These are phyloP conservation scores for Anguilla marmorata DNA, from an alignment of 2,797 vertebrate genomes.

Conservation along the genomic window DNA sequence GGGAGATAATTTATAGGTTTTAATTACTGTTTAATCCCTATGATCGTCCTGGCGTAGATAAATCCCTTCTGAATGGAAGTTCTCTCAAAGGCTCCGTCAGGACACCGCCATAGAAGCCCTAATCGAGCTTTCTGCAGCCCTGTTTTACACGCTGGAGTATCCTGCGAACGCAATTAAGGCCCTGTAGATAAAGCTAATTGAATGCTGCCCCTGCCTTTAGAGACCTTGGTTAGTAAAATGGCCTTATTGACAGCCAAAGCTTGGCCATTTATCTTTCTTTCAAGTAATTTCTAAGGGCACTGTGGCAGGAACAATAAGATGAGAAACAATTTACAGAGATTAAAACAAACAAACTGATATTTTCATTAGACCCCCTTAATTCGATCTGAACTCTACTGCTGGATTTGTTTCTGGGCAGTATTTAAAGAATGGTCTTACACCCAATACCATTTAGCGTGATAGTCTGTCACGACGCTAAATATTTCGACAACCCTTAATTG, in stretches of 20 bases:
- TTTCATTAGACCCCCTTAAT: slow-evolving; percentile 33
- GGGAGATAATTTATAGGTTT: slow-evolving; percentile 80
- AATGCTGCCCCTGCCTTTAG: slow-evolving; percentile 58
- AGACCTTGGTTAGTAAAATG: slow-evolving; percentile 48
- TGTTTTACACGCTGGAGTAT: slow-evolving; percentile 61
- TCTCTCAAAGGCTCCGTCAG: slow-evolving; percentile 65
- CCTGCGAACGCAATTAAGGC: slow-evolving; percentile 74
- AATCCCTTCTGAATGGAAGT: slow-evolving; percentile 81
- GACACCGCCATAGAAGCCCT: slow-evolving; percentile 60
- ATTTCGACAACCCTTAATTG: background rate
- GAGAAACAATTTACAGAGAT: slow-evolving; percentile 41
- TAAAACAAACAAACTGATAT: slow-evolving; percentile 31
- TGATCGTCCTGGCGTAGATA: slow-evolving; percentile 87
- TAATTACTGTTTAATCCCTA: slow-evolving; percentile 87
- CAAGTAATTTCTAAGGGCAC: slow-evolving; percentile 37
- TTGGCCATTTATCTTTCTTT: slow-evolving; percentile 42
- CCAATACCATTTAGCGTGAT: background rate
- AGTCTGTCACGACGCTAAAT: background rate
- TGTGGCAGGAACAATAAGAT: slow-evolving; percentile 37
- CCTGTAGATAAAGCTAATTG: slow-evolving; percentile 68
- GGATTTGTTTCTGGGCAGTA: background rate
- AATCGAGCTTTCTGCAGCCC: slow-evolving; percentile 63
- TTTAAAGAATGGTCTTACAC: background rate
- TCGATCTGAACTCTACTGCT: slow-evolving; percentile 20
- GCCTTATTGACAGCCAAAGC: slow-evolving; percentile 47